These are phyloP conservation scores for Thera obeliscata DNA, from an alignment of 2,888 invertebrate species.

Conservation along the genomic window DNA sequence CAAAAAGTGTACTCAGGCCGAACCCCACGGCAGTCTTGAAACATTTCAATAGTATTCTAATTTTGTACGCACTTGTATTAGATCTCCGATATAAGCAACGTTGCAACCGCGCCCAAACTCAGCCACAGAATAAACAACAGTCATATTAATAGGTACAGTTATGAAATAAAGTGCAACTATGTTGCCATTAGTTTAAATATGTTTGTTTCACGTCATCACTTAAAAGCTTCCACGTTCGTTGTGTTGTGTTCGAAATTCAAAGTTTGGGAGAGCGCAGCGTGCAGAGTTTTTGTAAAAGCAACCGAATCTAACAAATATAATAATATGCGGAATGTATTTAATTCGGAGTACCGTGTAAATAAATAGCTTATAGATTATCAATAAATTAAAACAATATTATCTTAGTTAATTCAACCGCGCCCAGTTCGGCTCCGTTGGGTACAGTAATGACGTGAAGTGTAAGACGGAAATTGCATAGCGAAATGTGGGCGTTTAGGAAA, in stretches of 20 bases:
- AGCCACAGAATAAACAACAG: not conserved
- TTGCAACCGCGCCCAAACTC: not conserved
- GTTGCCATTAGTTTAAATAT: not conserved
- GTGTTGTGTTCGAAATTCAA: too few relatives aligned
- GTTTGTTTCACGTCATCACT: too few relatives aligned
- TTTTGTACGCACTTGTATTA: not conserved
- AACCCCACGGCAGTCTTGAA: too few relatives aligned
- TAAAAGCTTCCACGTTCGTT: not conserved
- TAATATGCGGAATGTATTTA: not conserved
- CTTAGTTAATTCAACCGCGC: conserved; percentile 21
- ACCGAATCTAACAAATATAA: too few relatives aligned
- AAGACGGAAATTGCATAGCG: conserved; percentile 14
- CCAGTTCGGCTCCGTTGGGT: conserved; percentile 24
- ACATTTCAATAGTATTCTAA: too few relatives aligned
- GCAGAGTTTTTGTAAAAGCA: not conserved
- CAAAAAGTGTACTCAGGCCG: too few relatives aligned
- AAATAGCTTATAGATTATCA: not conserved
- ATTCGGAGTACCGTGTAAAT: not conserved
- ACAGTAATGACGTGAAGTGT: conserved; percentile 26
- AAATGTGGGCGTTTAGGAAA: conserved; percentile 18
- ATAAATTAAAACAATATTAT: conserved; percentile 5
- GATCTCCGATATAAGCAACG: conserved; percentile 11
- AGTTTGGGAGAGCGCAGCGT: not conserved
- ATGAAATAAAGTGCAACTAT: not conserved
- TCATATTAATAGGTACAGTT: not conserved